A percentile compares a stretch with the other conserved stretches of the same genome.
These are phyloP conservation scores for Enteromius argenteus DNA, from an alignment of 2,797 vertebrate genomes.

Conservation along the genomic window DNA sequence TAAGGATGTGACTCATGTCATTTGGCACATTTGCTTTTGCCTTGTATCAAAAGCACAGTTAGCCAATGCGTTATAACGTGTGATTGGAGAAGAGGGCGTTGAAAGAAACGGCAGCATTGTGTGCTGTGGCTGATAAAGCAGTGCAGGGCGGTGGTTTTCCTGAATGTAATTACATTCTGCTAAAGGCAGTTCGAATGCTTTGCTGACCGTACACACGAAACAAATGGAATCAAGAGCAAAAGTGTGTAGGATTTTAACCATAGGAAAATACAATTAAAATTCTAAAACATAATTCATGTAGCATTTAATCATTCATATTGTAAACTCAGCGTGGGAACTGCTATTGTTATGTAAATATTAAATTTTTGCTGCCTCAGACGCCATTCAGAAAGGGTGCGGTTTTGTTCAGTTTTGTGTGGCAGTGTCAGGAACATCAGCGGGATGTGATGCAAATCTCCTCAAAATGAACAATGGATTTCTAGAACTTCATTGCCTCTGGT, in stretches of 20 bases:
- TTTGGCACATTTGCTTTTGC: conserved; percentile 6
- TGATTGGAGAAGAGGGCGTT: conserved; percentile 45
- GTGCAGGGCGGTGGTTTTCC: conserved; percentile 78
- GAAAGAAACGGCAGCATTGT: background rate
- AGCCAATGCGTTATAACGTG: background rate
- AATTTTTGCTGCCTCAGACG: conserved; percentile 61
- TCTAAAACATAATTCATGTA: background rate
- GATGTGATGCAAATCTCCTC: conserved; percentile 58
- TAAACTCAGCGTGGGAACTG: conserved; percentile 63
- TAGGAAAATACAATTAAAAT: too few relatives aligned
- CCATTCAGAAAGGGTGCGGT: conserved; percentile 66
- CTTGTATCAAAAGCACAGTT: background rate
- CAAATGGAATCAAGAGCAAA: conserved; percentile 37
- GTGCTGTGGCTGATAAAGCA: conserved; percentile 41
- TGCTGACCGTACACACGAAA: conserved; percentile 59
- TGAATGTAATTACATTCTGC: conserved; percentile 48
- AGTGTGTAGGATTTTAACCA: background rate
- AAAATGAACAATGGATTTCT: conserved; percentile 72
- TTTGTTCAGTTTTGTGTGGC: conserved; percentile 57
- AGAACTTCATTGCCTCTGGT: conserved; percentile 35
- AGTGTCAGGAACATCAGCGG: conserved; percentile 63
- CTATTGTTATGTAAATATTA: conserved; percentile 77
- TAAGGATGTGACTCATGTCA: conserved; percentile 32
- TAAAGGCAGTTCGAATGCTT: background rate
- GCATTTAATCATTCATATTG: conserved; percentile 9